Conservation (phyloP, 2,113 vertebrate species). For the Otus sunia region DNA sequence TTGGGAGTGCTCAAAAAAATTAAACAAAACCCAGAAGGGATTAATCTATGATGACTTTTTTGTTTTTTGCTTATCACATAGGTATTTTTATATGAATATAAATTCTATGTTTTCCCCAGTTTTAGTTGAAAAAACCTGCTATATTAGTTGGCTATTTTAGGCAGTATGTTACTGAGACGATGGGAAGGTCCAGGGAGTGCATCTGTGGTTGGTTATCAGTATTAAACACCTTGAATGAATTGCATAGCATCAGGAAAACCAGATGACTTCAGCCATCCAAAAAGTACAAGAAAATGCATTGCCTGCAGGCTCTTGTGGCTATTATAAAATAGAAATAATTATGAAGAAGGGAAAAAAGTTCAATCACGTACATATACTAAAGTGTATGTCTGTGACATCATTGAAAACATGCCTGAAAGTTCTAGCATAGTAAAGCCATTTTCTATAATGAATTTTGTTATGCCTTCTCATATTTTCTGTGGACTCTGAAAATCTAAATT, state of each 20-base stretch:
- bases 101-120: slow-evolving; percentile 3
- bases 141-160: not conserved
- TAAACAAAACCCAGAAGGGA: slow-evolving; percentile 33
- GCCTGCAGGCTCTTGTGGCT: slow-evolving; percentile 15
- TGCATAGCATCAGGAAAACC: not conserved
- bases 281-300: slow-evolving; percentile 22
- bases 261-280: slow-evolving; percentile 29
- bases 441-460: not conserved
- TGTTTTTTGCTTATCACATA: slow-evolving; percentile 19
- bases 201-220: slow-evolving; percentile 48
- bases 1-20: slow-evolving; percentile 17
- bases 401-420: not conserved
- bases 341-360: not conserved
- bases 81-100: slow-evolving; percentile 16
- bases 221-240: slow-evolving; percentile 55
- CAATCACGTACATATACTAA: not conserved
- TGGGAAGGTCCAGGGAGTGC: slow-evolving; percentile 28
- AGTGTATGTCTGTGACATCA: not conserved
- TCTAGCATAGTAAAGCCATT: not conserved
- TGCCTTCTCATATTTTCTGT: not conserved
- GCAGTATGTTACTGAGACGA: not conserved
- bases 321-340: slow-evolving; percentile 26
- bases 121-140: not conserved
- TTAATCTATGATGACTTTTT: slow-evolving; percentile 11
- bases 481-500: not conserved